phyloP scores from a whole-genome alignment of 2,888 invertebrate genomes.

The Xanthia icteritia region DNA sequence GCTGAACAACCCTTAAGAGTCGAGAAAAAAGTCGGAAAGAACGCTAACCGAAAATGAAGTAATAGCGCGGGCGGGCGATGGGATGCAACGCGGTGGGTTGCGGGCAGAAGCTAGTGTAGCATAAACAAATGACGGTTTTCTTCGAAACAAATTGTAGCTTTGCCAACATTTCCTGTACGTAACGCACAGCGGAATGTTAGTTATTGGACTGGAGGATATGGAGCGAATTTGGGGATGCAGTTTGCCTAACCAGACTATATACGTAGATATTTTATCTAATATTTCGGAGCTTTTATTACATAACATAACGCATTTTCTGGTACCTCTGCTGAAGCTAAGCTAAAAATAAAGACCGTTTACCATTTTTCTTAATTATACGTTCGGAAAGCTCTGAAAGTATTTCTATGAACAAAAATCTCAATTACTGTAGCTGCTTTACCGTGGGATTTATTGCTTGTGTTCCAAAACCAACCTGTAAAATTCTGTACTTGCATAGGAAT shows the following conservation, averaged over 20 bases:
- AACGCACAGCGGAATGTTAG: background rate
- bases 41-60: too few species aligned
- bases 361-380: background rate
- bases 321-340: background rate
- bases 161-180: background rate
- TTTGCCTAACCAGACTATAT: too few species aligned
- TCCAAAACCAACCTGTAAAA: background rate
- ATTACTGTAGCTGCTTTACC: background rate
- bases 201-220: background rate
- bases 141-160: background rate
- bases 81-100: too few species aligned
- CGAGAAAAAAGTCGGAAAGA: too few species aligned
- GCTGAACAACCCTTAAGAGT: too few species aligned
- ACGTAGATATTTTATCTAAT: background rate
- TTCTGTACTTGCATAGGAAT: too few species aligned
- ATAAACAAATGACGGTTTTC: background rate
- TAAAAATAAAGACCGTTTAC: too few species aligned
- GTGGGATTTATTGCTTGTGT: background rate
- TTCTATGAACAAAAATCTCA: background rate
- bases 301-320: background rate
- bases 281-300: background rate
- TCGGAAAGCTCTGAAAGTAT: background rate
- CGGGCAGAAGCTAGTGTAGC: background rate
- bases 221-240: background rate
- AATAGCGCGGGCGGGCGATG: too few species aligned